These are phyloP conservation scores for Oryzias woworae DNA, from an alignment of 2,113 vertebrate species.

Conservation along the genomic window DNA sequence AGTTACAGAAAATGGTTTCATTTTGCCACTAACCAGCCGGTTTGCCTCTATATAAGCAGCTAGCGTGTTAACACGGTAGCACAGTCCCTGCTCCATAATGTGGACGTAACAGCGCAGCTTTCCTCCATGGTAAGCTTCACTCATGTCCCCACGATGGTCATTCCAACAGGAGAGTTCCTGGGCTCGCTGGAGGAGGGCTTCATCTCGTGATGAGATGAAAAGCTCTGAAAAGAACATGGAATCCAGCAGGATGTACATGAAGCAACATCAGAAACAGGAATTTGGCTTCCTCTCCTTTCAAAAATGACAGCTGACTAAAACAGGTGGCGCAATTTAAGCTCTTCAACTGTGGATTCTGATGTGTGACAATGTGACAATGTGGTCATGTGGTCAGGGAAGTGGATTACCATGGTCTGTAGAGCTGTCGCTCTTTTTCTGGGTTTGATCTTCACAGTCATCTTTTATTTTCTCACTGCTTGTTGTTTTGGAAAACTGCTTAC, in stretches of 20 bases:
- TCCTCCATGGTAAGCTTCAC: slow-evolving; percentile 85
- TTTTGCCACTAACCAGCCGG: slow-evolving; percentile 82
- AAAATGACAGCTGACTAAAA: not conserved
- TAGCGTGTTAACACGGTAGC: slow-evolving; percentile 91
- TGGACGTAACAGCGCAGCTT: slow-evolving; percentile 94
- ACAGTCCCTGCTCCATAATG: slow-evolving; percentile 90
- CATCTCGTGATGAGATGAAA: slow-evolving; percentile 83
- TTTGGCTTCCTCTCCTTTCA: not conserved
- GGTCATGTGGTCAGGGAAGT: not conserved
- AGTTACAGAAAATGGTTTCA: not conserved
- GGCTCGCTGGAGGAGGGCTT: slow-evolving; percentile 82
- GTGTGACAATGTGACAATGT: not conserved
- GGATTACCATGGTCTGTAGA: slow-evolving; percentile 54
- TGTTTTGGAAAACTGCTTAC: slow-evolving; percentile 90
- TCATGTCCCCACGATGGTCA: slow-evolving; percentile 87
- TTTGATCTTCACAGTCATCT: slow-evolving; percentile 83
- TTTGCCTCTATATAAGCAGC: slow-evolving; percentile 95
- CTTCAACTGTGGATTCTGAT: not conserved
- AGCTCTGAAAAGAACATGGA: slow-evolving; percentile 75
- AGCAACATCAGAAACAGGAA: not conserved
- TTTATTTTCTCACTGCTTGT: slow-evolving; percentile 72
- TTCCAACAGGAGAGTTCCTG: slow-evolving; percentile 91
- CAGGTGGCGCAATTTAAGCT: not conserved
- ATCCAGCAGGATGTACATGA: not conserved
- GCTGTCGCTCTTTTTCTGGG: slow-evolving; percentile 81